phyloP scores from a whole-genome alignment of 2,888 invertebrate species.

The Drosophila neutralis region DNA sequence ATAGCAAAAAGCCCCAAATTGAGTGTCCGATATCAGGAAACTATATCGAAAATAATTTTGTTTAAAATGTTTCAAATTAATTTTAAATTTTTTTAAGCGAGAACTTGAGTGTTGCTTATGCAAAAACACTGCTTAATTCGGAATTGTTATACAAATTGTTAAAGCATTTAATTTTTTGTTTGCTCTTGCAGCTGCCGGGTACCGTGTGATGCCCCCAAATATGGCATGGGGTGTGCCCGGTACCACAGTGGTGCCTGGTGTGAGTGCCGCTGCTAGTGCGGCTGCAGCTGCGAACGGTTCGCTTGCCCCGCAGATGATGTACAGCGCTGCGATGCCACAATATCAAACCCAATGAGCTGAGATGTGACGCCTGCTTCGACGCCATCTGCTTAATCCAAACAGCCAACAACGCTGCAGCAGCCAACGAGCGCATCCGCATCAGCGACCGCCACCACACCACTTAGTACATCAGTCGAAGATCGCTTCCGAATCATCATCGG shows the following conservation, averaged over 20 bases:
- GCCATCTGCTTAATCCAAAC: conserved; percentile 71
- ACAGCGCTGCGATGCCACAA: conserved; percentile 90
- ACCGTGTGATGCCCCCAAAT: conserved; percentile 88
- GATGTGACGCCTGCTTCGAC: conserved; percentile 80
- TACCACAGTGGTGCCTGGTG: conserved; percentile 85
- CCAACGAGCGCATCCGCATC: conserved; percentile 46
- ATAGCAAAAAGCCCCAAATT: background rate
- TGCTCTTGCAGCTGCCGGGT: conserved; percentile 82
- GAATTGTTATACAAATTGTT: background rate
- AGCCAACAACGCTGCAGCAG: conserved; percentile 51
- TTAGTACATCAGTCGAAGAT: conserved; percentile 42
- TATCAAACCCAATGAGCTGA: conserved; percentile 93
- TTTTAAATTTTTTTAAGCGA: too few relatives aligned
- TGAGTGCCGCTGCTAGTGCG: conserved; percentile 85
- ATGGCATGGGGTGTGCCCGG: conserved; percentile 86
- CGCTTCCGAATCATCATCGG: conserved; percentile 30
- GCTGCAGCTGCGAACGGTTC: conserved; percentile 86
- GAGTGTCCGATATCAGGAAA: background rate
- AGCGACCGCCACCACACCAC: conserved; percentile 45
- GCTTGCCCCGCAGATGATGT: conserved; percentile 88
- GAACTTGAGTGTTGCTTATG: background rate
- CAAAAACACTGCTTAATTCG: background rate
- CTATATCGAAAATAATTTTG: too few relatives aligned
- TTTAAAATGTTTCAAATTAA: too few relatives aligned
- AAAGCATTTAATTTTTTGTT: background rate